Evolutionary conservation across 2,113 vertebrate species (phyloP), one percentile per base, ranked within the genome.

Genomic region (Leuciscus idus): DNA sequence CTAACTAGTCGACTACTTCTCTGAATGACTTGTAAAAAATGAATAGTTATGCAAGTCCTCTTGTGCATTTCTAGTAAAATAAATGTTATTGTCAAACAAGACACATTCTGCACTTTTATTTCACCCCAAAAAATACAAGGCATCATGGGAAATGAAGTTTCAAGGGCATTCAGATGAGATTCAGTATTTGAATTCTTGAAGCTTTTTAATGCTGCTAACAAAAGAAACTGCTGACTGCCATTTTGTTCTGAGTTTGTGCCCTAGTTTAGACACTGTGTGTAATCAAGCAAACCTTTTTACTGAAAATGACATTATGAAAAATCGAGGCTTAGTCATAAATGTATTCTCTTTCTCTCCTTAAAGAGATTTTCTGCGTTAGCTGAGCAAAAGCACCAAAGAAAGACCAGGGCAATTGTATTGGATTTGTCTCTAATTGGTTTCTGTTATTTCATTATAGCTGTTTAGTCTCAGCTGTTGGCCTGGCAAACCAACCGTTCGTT

Each of bases 391-490:
- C 55, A 2, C 36, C 50, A 43, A 76, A 87, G 85, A 85, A 89
- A 86, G 88, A 72, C 85, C 62, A 48, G 33, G 73, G 68, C 61
- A 77, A 75, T 70, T 68, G 19, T 82, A 82, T 82, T 82, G 62
- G 46, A 82, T 89, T 89, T 86, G 83, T 59, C 68, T 80, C 70
- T 91, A 89, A 92, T 92, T 86, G 80, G 82, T 87, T 83, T 91
- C 91, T 89, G 89, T 92, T 92, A 89, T 84, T 86, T 89, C 90
- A 88, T 93, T 93, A 89, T 79, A 85, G 88, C 86, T 55, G 77
- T 90, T 94, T 93, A 89, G 91, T 91, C 89, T 92, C 92, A 92
- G 93, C 88, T 89, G 90, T 90, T 88, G 83, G 89, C 89, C 90
- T 91, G 91, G 90, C 92, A 92, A 89, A 91, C 90, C 90, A 87